Evolutionary conservation across 2,113 vertebrate species (phyloP), one percentile per base, ranked within the genome.

Genomic region (Coptodon bakossiorum): DNA sequence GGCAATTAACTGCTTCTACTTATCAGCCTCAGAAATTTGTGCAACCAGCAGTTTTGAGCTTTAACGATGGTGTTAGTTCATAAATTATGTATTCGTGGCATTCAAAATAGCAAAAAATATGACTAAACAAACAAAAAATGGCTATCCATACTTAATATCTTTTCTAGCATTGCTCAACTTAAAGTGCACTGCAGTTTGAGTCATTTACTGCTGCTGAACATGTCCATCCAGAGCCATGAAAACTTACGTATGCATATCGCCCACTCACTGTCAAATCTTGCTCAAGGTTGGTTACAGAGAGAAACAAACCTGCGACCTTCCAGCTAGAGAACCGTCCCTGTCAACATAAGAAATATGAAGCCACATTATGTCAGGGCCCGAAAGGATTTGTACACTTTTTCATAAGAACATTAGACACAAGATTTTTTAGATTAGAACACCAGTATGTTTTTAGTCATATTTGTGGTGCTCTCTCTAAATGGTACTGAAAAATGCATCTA

Each of bases 341-440:
- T 82, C 90, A 87, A 66, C 57, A 11, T 66, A 54, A 88, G 85
- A 90, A 90, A 88, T 90, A 91, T 86, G 86, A 89, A 68, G 86
- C 82, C 53, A 68, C 11, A 16, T 73, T 40, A 4, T 84, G 24
- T 89, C 68, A 86, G 59, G 56, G 83, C 43, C 85, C 14, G 6
- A 50, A 81, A 88, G 76, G 34, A 43, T 40, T 36, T 80, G 24
- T 38, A 24, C 6, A 61, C 24, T 36, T 31, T 36, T 50, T 16
- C 19, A 61, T 36, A 50, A 10, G 12, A 43, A 66, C 12, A 86
- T 53, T 43, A 10, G 22, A 73, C 17, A 40, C 40, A 22, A 3
- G 7, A 10, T n/a, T 34, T 22, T 48, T 78, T 19, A 50, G 24
- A 78, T 78, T 50, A 50, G 17, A 78, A 50, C 45, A 78, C 24